phyloP scores from a whole-genome alignment of 2,888 invertebrate species.

The Cecidostiba fungosa region DNA sequence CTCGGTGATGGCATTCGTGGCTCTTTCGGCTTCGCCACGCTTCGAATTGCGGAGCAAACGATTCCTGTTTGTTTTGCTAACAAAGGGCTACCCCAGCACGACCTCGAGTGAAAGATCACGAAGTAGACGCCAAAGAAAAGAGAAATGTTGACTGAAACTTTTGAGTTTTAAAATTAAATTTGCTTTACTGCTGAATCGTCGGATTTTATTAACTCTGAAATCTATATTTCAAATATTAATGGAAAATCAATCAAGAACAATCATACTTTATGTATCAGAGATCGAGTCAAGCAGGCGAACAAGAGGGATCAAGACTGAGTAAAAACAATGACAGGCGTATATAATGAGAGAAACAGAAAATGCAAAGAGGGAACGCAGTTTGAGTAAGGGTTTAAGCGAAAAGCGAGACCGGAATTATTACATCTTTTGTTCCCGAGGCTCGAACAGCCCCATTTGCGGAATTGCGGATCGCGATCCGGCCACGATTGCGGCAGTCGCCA shows the following conservation, averaged over 20 bases:
- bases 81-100: conserved; percentile 71
- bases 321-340: conserved; percentile 28
- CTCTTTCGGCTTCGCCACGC: conserved; percentile 44
- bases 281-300: background rate
- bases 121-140: conserved; percentile 22
- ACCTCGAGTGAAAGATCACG: background rate
- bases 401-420: conserved; percentile 76
- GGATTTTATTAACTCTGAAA: background rate
- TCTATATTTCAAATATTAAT: background rate
- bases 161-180: background rate
- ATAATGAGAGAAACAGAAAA: conserved; percentile 43
- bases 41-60: conserved; percentile 75
- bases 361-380: conserved; percentile 32
- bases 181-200: background rate
- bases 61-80: conserved; percentile 80
- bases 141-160: conserved; percentile 62
- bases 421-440: conserved; percentile 79
- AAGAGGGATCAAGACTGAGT: background rate
- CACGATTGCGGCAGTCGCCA: conserved; percentile 74
- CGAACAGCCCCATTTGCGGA: conserved; percentile 78
- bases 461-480: conserved; percentile 78
- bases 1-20: background rate
- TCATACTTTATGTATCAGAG: background rate
- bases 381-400: conserved; percentile 65
- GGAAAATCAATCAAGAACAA: background rate